Evolutionary conservation across 2,113 vertebrate species (phyloP), one percentile per base, ranked within the genome.

Genomic region (Gnathonemus echidnorhynchus): DNA sequence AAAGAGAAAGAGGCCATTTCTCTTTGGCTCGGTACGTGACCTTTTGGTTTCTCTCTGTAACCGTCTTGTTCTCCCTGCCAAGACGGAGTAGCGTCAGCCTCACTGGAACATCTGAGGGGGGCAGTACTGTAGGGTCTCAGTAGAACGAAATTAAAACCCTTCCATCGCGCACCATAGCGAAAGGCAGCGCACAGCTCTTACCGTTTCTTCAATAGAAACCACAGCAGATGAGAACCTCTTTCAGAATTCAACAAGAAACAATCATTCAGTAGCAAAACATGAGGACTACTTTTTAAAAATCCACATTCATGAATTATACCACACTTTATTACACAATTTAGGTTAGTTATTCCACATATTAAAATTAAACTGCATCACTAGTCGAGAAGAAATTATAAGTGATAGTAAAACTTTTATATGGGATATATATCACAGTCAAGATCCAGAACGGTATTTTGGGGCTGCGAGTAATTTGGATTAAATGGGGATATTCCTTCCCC

Each of bases 1-100:
- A 50, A 31, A 39, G 9, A 62, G 62, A 48, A 45, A 58, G 3
- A 89, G 90, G 89, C 39, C 45, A 48, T 88, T 89, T 86, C 56
- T 50, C 85, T 49, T 52, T 86, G 66, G 62, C 45, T 49, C 35
- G 21, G 39, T 80, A 42, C 84, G 10, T 87, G 88, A 89, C 90
- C 92, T 91, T 90, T 91, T 27, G 85, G 77, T 45, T 89, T 89
- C 86, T 89, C 86, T 92, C 88, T 92, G 88, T 86, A 91, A 89
- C 84, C 87, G 83, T 46, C 11, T 56, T 66, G 89, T 91, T 90
- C 88, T 88, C 74, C 91, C 53, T 84, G 90, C 58, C 88, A 62
- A 66, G 27, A 88, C 89, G 83, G 88, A 42, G 84, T 85, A 90
- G 87, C 17, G 49, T 56, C 87, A 87, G 70, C 42, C 66, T 84